A percentile compares a stretch with the other conserved stretches of the same genome.
Evolutionary conservation across 2,888 invertebrate species (phyloP).

Genomic region (Labia minor): DNA sequence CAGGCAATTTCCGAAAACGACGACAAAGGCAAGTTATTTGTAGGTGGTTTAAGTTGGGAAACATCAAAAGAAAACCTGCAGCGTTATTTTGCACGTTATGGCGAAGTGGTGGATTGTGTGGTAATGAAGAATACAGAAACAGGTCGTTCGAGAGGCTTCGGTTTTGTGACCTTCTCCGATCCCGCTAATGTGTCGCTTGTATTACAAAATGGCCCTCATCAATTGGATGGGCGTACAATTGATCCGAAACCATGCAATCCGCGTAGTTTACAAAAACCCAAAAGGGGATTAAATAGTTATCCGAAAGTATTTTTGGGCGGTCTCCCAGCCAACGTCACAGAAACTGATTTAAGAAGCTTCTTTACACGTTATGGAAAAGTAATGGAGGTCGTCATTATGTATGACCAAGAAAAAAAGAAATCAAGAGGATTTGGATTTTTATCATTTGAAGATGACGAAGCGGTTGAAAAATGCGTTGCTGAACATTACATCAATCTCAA

Average conservation of each 20-base stretch:
- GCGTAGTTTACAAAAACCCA: conserved; percentile 35
- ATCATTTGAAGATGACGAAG: conserved; percentile 37
- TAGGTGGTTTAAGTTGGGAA: conserved; percentile 36
- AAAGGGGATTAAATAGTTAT: conserved; percentile 30
- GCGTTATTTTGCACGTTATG: conserved; percentile 41
- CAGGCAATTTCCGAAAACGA: background rate
- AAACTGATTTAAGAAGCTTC: conserved; percentile 39
- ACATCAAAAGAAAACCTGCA: conserved; percentile 35
- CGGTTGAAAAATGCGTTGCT: conserved; percentile 36
- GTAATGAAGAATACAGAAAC: conserved; percentile 45
- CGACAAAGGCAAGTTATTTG: conserved; percentile 33
- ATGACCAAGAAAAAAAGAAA: conserved; percentile 41
- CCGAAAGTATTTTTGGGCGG: conserved; percentile 43
- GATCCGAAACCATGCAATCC: conserved; percentile 45
- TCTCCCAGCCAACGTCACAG: conserved; percentile 40
- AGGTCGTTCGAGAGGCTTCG: conserved; percentile 43
- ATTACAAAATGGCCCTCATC: conserved; percentile 38
- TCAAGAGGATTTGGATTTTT: conserved; percentile 41
- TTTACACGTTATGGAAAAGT: conserved; percentile 43
- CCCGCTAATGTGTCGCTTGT: conserved; percentile 40
- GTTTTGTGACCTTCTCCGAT: conserved; percentile 44
- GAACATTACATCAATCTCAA: conserved; percentile 39
- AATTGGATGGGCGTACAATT: conserved; percentile 42
- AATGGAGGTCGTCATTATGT: conserved; percentile 42
- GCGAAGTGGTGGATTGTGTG: conserved; percentile 44